Base-by-base conservation (phyloP, 2,113 vertebrate genomes). In the Sceloporus tristichus region DNA sequence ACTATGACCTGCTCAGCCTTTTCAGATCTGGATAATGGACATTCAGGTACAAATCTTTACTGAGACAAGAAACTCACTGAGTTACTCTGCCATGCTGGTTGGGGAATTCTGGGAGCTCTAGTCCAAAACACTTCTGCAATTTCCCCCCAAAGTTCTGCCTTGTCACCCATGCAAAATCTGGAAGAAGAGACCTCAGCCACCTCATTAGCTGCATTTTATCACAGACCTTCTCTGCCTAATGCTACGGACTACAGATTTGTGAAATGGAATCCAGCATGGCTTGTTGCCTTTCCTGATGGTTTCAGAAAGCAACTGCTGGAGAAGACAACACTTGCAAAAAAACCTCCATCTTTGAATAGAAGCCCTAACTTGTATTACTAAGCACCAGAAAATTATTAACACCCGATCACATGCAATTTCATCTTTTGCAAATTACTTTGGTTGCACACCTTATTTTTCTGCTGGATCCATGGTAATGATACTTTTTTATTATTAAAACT, bases 401-500 rank as follows among this genome's bases (percentile, higher is more conserved):
- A 11, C 27, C 71, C 91, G 78, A 65, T 73, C 19, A 3, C 27
- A 25, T 2, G 13, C 38, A 42, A 59, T 88, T 89, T 34, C 1
- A 13, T 86, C 75, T 9, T 79, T 87, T 81, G 59, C 68, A 85
- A 13, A 53, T 23, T 3, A 1, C 86, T 82, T 82, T 10, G 25
- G 66, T 87, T n/a, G 83, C 89, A 38, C 0, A 0, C 25, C 34
- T 90, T 78, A 1, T 92, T 95, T 91, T 89, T 82, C 42, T 80
- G 21, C 27, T 59, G n/a, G 21, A 93, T 87, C 34, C 73, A 85
- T 73, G 53, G 84, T 88, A 89, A 34, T 53, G 0, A 74, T 86
- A 76, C 79, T n/a, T 87, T 81, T 86, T 71, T 21, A 87, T 27
- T 27, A 91, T 85, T 92, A 78, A 88, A 91, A 79, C 62, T 85